These are phyloP conservation scores for Pyrrhia umbra DNA, from an alignment of 2,888 invertebrate species.

Conservation along the genomic window DNA sequence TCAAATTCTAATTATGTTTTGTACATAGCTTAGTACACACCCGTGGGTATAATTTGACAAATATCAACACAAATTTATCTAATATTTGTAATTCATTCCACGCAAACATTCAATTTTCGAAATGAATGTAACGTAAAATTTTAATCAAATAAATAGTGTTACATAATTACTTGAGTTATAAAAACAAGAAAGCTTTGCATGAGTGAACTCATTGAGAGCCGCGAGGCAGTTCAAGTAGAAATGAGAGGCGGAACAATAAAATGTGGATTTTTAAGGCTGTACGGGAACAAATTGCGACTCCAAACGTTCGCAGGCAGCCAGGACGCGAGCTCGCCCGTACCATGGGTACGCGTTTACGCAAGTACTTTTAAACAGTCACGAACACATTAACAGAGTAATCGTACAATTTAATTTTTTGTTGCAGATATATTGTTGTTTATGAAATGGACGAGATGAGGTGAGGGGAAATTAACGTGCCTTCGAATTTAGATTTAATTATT, in stretches of 20 bases:
- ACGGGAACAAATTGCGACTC: constrained; percentile 86
- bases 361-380: constrained; percentile 1
- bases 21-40: constrained; percentile 19
- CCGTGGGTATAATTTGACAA: constrained; percentile 30
- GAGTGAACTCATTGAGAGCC: constrained; percentile 73
- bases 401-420: background rate
- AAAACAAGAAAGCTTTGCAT: constrained; percentile 64
- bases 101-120: background rate
- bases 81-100: constrained; percentile 20
- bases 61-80: constrained; percentile 23
- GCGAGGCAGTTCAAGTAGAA: constrained; percentile 79
- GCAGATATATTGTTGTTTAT: background rate
- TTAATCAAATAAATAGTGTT: constrained; percentile 31
- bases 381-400: background rate
- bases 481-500: background rate
- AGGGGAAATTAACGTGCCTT: background rate
- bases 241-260: constrained; percentile 86
- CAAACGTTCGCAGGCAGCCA: constrained; percentile 77
- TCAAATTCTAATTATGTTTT: constrained; percentile 39
- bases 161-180: constrained; percentile 43
- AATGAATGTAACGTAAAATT: background rate
- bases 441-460: background rate
- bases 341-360: constrained; percentile 53
- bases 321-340: constrained; percentile 81
- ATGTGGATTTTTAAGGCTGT: constrained; percentile 88